A percentile compares a stretch with the other conserved stretches of the same genome.
Conservation (phyloP, 2,888 invertebrate species). For the Drosophila putrida region DNA sequence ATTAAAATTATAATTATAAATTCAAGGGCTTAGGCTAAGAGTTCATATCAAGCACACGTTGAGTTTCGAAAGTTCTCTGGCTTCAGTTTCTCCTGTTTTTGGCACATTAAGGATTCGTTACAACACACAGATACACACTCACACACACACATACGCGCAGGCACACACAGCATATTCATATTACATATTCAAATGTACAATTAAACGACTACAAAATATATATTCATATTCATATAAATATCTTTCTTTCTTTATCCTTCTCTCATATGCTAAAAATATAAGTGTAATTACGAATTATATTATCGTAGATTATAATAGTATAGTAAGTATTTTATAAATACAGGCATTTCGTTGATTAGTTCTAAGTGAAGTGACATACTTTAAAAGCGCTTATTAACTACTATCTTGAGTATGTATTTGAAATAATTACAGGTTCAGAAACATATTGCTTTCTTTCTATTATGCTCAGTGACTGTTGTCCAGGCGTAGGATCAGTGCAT, state of each 20-base stretch:
- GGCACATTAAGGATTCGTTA: constrained; percentile 79
- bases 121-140: constrained; percentile 42
- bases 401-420: constrained; percentile 54
- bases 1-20: constrained; percentile 51
- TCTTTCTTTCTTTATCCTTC: not conserved
- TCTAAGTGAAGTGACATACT: constrained; percentile 59
- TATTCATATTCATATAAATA: constrained; percentile 23
- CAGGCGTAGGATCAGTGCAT: constrained; percentile 87
- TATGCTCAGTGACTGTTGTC: constrained; percentile 79
- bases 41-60: constrained; percentile 63
- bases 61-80: constrained; percentile 50
- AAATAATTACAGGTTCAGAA: constrained; percentile 33
- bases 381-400: constrained; percentile 70
- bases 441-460: constrained; percentile 5
- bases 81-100: constrained; percentile 57
- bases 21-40: constrained; percentile 54
- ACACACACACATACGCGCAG: constrained; percentile 24
- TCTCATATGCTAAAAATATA: constrained; percentile 22
- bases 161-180: constrained; percentile 31
- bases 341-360: constrained; percentile 72
- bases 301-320: constrained; percentile 23
- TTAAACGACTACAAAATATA: constrained; percentile 66
- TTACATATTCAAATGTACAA: constrained; percentile 55
- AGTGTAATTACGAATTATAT: constrained; percentile 16
- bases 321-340: constrained; percentile 71